Evolutionary conservation across 2,113 vertebrate genomes (phyloP).

Genomic region (Gnathonemus longibarbis): DNA sequence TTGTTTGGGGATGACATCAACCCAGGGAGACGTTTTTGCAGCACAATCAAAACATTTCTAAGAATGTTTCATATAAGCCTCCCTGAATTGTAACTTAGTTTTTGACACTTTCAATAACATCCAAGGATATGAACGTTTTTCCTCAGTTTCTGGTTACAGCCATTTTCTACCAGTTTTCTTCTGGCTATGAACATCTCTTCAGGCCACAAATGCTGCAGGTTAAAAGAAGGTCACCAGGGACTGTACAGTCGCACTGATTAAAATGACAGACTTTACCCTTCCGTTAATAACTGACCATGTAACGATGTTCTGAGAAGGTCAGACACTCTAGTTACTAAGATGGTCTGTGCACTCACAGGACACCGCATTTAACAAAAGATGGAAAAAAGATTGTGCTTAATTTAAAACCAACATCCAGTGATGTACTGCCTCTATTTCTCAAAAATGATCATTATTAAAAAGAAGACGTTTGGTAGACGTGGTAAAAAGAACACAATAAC

Average conservation of each 20-base stretch:
- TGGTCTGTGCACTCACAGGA: not conserved
- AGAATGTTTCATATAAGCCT: not conserved
- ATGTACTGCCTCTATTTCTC: not conserved
- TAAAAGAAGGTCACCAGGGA: not conserved
- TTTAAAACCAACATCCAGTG: not conserved
- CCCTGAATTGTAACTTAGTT: not conserved
- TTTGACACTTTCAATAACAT: not conserved
- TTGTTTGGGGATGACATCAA: not conserved
- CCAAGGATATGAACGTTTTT: not conserved
- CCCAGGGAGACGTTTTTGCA: not conserved
- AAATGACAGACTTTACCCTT: not conserved
- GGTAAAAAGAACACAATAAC: not conserved
- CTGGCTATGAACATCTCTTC: not conserved
- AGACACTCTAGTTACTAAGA: not conserved
- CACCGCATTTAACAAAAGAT: not conserved
- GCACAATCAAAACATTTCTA: not conserved
- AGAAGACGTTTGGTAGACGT: constrained; percentile 25
- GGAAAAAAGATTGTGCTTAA: not conserved
- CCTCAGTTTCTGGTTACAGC: not conserved
- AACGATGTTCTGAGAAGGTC: not conserved
- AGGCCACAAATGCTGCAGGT: not conserved
- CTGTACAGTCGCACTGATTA: not conserved
- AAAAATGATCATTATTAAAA: constrained; percentile 10
- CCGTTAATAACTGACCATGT: not conserved
- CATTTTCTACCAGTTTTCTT: not conserved